These are phyloP conservation scores for Brachionus koreanus DNA, from an alignment of 1,140 invertebrate species.

Conservation along the genomic window DNA sequence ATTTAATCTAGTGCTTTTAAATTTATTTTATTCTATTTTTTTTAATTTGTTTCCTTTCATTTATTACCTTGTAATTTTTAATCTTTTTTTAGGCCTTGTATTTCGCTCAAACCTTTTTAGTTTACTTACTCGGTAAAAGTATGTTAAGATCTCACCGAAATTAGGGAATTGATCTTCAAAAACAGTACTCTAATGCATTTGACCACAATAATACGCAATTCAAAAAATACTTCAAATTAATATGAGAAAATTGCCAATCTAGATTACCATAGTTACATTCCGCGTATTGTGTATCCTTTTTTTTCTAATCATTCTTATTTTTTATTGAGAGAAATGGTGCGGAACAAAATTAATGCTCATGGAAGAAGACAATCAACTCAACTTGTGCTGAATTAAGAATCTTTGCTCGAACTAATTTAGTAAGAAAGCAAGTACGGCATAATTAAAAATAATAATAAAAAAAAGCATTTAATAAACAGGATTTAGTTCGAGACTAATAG, in stretches of 20 bases:
- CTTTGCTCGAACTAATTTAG: constrained; percentile 1
- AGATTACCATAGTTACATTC: constrained; percentile 7
- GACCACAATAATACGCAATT: background rate
- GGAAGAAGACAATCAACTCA: background rate
- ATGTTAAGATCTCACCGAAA: background rate
- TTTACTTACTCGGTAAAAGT: background rate
- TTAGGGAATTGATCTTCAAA: background rate
- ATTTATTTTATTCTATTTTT: background rate
- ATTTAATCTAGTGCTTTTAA: background rate
- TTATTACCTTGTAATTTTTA: background rate
- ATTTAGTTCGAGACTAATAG: background rate
- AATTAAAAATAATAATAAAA: background rate
- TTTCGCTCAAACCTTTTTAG: constrained; percentile 16
- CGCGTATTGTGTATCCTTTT: background rate
- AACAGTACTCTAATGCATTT: constrained; percentile 18
- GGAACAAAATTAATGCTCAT: background rate
- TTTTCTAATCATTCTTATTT: background rate
- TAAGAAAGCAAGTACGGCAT: background rate
- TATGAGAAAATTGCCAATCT: background rate
- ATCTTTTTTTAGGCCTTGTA: constrained; percentile 18
- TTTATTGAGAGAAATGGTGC: background rate
- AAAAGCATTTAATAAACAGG: background rate
- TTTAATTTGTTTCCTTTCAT: background rate
- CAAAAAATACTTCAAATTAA: background rate
- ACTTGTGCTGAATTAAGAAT: background rate